Evolutionary conservation across 2,888 invertebrate genomes (phyloP).

Genomic region (Stenodema calcarata): DNA sequence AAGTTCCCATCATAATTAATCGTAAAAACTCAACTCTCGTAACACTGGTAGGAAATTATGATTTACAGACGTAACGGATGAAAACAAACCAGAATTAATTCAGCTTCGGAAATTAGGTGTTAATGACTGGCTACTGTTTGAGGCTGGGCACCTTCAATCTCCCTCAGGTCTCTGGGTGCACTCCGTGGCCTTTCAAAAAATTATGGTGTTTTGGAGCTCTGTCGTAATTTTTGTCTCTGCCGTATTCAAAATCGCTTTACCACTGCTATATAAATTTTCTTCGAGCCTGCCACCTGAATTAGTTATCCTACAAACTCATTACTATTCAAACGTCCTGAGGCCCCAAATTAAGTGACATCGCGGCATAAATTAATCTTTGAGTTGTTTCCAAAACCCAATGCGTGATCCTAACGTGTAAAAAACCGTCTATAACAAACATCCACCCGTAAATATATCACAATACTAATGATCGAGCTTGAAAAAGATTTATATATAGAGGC

Average conservation of each 20-base stretch:
- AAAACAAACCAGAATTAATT: slow-evolving; percentile 2
- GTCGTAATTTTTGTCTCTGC: not conserved
- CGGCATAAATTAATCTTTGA: not conserved
- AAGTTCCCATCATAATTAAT: not conserved
- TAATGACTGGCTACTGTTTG: slow-evolving; percentile 16
- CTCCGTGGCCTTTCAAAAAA: not conserved
- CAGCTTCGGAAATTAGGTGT: not conserved
- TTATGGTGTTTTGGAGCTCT: not conserved
- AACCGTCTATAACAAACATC: too few relatives aligned
- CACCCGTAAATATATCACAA: too few relatives aligned
- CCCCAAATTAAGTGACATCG: not conserved
- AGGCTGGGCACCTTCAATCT: not conserved
- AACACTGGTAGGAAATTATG: not conserved
- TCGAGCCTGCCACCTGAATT: not conserved
- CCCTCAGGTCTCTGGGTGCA: not conserved
- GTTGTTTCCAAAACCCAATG: too few relatives aligned
- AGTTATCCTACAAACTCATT: not conserved
- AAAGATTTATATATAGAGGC: too few relatives aligned
- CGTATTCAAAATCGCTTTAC: not conserved
- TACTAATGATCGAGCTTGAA: too few relatives aligned
- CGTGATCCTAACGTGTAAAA: too few relatives aligned
- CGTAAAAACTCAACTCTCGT: not conserved
- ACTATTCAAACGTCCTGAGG: not conserved
- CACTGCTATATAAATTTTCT: not conserved
- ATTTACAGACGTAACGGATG: not conserved